Conservation (phyloP, 2,888 invertebrate genomes). For the Acleris laterana region DNA sequence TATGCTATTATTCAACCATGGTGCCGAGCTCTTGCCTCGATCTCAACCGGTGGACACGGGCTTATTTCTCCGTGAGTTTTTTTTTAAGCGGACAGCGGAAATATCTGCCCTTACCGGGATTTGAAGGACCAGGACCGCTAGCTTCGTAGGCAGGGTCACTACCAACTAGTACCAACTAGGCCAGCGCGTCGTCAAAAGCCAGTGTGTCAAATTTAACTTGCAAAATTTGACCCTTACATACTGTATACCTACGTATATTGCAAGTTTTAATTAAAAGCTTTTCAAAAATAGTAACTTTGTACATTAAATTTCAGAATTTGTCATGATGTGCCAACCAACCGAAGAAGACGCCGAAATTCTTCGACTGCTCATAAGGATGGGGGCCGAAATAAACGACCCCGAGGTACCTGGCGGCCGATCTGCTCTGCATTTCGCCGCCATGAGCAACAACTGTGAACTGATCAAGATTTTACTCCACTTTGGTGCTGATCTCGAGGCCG, state of each 20-base stretch:
- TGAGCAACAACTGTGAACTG: constrained; percentile 70
- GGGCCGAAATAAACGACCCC: constrained; percentile 64
- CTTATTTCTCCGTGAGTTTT: constrained; percentile 67
- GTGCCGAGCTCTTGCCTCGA: constrained; percentile 61
- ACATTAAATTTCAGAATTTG: constrained; percentile 60
- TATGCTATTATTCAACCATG: constrained; percentile 65
- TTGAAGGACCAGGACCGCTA: no score
- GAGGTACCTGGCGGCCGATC: constrained; percentile 71
- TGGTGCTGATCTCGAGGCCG: constrained; percentile 61
- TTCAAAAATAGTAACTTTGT: no score
- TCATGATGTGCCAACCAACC: constrained; percentile 69
- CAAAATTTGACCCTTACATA: no score
- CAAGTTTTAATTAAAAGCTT: no score
- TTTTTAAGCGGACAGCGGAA: neutral
- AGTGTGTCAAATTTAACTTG: no score
- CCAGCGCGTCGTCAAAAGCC: no score
- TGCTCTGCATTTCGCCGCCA: constrained; percentile 79
- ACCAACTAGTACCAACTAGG: no score
- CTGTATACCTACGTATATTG: no score
- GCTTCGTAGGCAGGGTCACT: no score
- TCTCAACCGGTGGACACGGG: constrained; percentile 62
- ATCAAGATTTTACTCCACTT: constrained; percentile 61
- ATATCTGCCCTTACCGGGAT: no score
- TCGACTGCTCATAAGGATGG: constrained; percentile 62
- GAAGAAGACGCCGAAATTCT: constrained; percentile 65